Percentiles rank a stretch among this genome's conserved stretches.
Evolutionary conservation across 2,888 invertebrate genomes (phyloP).

Genomic region (Aethes cnicana): DNA sequence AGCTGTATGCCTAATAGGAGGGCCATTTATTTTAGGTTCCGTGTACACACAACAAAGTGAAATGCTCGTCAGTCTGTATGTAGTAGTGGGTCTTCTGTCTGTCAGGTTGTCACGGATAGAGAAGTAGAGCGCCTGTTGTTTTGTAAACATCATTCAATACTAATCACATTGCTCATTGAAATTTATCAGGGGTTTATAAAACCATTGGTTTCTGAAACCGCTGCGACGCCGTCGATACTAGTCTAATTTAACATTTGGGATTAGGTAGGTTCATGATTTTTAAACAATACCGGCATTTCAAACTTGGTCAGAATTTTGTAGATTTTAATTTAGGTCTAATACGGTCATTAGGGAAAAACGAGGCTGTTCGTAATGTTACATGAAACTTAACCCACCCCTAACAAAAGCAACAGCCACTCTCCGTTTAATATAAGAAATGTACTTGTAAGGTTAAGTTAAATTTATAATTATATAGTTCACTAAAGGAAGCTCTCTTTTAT

Average conservation of each 20-base stretch:
- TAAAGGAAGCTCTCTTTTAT: slow-evolving; percentile 50
- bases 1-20: too few species aligned
- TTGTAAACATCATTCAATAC: too few species aligned
- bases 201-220: too few species aligned
- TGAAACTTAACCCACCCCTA: slow-evolving; percentile 67
- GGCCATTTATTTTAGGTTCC: too few species aligned
- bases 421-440: slow-evolving; percentile 46
- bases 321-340: slow-evolving; percentile 3
- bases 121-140: too few species aligned
- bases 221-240: too few species aligned
- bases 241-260: neutral
- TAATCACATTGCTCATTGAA: too few species aligned
- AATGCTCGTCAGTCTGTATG: too few species aligned
- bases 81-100: too few species aligned
- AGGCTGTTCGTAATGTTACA: slow-evolving; percentile 63
- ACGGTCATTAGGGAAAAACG: slow-evolving; percentile 42
- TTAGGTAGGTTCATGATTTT: neutral
- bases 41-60: too few species aligned
- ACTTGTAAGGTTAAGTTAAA: slow-evolving; percentile 35
- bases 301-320: slow-evolving; percentile 2
- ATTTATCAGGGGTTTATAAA: too few species aligned
- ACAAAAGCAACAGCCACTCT: slow-evolving; percentile 50
- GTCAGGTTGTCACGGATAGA: too few species aligned
- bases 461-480: slow-evolving; percentile 48
- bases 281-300: slow-evolving; percentile 3